Evolutionary conservation across 2,797 vertebrate genomes (phyloP).

Genomic region (Cossypha caffra): DNA sequence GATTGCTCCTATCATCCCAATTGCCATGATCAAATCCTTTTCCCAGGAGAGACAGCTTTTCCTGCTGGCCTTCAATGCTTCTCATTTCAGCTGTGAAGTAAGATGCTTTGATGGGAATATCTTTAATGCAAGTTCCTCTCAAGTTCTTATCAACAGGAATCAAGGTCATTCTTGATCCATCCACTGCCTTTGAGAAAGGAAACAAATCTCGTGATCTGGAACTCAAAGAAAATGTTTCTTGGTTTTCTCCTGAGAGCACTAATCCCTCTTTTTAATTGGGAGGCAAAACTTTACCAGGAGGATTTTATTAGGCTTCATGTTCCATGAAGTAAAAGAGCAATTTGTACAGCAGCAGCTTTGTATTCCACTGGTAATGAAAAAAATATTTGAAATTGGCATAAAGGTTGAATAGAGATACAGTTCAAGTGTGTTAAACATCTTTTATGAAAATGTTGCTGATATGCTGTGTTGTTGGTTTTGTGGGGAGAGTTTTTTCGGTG

Average conservation of each 20-base stretch:
- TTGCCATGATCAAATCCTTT: not conserved
- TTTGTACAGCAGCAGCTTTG: not conserved
- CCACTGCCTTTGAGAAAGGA: not conserved
- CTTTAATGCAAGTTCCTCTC: not conserved
- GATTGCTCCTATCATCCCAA: not conserved
- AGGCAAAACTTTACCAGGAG: not conserved
- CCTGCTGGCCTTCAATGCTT: not conserved
- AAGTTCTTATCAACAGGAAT: not conserved
- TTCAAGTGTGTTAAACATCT: not conserved
- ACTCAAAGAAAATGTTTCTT: not conserved
- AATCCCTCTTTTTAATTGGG: not conserved
- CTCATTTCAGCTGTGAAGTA: not conserved
- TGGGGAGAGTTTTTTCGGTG: no score
- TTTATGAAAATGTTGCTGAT: not conserved
- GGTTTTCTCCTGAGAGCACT: not conserved
- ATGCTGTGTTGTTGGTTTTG: not conserved
- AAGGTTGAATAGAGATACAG: not conserved
- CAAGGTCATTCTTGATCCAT: not conserved
- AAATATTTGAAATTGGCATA: not conserved
- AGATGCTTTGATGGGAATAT: not conserved
- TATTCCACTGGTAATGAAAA: not conserved
- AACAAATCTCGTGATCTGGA: constrained; percentile 5
- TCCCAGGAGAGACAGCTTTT: not conserved
- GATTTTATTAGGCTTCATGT: not conserved
- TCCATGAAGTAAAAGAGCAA: not conserved